These are phyloP conservation scores for Caenorhabditis angaria DNA, from an alignment of 2,888 invertebrate genomes.

Conservation along the genomic window DNA sequence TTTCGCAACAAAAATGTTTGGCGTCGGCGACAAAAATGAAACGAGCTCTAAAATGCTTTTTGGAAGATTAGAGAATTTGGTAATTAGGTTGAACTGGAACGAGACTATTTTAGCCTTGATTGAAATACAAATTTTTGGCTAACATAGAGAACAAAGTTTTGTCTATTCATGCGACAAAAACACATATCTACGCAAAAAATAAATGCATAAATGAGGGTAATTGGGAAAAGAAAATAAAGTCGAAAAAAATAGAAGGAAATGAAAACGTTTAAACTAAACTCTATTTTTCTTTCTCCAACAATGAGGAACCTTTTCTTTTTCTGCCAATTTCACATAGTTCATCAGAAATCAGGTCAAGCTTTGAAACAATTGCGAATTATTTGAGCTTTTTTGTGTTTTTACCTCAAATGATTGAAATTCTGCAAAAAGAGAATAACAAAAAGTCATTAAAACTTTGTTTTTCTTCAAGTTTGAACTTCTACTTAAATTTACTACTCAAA, in stretches of 20 bases:
- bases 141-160: too few species aligned
- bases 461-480: background rate
- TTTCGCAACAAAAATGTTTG: too few species aligned
- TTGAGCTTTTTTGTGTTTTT: background rate
- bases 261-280: background rate
- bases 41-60: background rate
- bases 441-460: background rate
- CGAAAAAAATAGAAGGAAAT: conserved; percentile 1
- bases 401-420: background rate
- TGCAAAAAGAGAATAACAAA: background rate
- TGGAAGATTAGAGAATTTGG: background rate
- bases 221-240: conserved; percentile 32
- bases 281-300: background rate
- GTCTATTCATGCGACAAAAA: too few species aligned
- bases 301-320: background rate
- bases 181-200: background rate
- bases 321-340: background rate
- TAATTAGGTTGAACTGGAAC: background rate
- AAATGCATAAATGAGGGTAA: conserved; percentile 60
- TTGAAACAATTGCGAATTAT: conserved; percentile 53
- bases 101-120: background rate
- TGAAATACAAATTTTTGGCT: too few species aligned
- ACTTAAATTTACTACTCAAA: too few species aligned
- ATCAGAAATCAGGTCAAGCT: conserved; percentile 63
- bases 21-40: background rate